Evolutionary conservation across 1,140 invertebrate genomes (phyloP).

Genomic region (Plectus sambesii): DNA sequence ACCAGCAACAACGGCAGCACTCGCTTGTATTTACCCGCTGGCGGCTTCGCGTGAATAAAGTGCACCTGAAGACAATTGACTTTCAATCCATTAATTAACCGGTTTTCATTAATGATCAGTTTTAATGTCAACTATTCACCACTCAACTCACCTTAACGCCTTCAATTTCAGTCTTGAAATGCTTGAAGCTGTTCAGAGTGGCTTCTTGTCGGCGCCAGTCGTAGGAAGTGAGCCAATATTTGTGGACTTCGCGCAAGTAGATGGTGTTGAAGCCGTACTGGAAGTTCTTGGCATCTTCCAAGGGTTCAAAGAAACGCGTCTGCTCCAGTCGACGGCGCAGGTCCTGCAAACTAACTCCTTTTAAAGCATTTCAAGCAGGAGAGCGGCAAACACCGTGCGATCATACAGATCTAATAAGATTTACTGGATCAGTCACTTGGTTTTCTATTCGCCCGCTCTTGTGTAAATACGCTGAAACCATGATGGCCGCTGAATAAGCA

Average conservation of each 20-base stretch:
- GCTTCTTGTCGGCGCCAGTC: conserved; percentile 60
- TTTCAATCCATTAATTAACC: neutral
- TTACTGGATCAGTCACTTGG: too few relatives aligned
- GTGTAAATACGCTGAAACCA: too few relatives aligned
- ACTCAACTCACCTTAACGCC: conserved; percentile 58
- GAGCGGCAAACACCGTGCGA: too few relatives aligned
- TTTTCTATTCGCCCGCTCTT: too few relatives aligned
- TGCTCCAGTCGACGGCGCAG: conserved; percentile 54
- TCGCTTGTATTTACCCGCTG: conserved; percentile 30
- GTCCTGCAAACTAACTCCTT: conserved; percentile 46
- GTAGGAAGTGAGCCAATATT: conserved; percentile 64
- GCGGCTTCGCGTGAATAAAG: conserved; percentile 33
- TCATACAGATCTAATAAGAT: too few relatives aligned
- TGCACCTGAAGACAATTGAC: conserved; percentile 28
- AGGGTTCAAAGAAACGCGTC: conserved; percentile 51
- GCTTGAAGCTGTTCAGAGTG: conserved; percentile 59
- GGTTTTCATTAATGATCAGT: too few relatives aligned
- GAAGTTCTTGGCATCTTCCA: conserved; percentile 59
- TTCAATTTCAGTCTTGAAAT: conserved; percentile 58
- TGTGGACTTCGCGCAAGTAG: conserved; percentile 58
- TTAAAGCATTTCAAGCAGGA: too few relatives aligned
- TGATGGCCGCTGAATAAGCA: too few relatives aligned
- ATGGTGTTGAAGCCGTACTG: conserved; percentile 65
- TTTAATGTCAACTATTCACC: too few relatives aligned
- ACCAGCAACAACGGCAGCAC: conserved; percentile 59